Percentiles rank a stretch among this genome's conserved stretches.
These are phyloP conservation scores for Uromys caudimaculatus DNA, from an alignment of 2,797 vertebrate genomes.

Conservation along the genomic window DNA sequence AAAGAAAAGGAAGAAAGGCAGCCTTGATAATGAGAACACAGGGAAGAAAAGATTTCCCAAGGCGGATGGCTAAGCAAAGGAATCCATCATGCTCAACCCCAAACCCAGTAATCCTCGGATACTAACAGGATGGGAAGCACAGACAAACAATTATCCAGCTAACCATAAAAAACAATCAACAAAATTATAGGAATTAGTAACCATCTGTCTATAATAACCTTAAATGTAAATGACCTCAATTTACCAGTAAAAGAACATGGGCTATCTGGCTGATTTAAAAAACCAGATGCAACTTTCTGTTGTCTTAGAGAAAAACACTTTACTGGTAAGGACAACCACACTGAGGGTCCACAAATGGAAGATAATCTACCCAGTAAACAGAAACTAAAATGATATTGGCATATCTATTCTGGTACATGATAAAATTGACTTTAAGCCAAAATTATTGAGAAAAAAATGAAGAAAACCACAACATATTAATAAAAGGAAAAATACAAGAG, in stretches of 20 bases:
- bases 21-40: neutral
- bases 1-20: neutral
- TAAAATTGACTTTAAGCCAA: neutral
- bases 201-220: neutral
- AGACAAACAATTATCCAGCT: neutral
- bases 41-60: neutral
- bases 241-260: neutral
- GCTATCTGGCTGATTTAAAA: neutral
- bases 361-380: neutral
- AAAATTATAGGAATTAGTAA: neutral
- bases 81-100: neutral
- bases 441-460: neutral
- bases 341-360: neutral
- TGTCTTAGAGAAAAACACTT: neutral
- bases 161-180: neutral
- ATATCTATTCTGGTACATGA: neutral
- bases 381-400: neutral
- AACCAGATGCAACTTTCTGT: neutral
- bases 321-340: neutral
- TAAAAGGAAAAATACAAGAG: neutral
- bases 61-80: neutral
- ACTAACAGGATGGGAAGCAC: neutral
- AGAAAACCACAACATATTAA: neutral
- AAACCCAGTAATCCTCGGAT: neutral
- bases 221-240: neutral